phyloP scores from a whole-genome alignment of 1,140 invertebrate species.

The Diplogasteroides magnus region DNA sequence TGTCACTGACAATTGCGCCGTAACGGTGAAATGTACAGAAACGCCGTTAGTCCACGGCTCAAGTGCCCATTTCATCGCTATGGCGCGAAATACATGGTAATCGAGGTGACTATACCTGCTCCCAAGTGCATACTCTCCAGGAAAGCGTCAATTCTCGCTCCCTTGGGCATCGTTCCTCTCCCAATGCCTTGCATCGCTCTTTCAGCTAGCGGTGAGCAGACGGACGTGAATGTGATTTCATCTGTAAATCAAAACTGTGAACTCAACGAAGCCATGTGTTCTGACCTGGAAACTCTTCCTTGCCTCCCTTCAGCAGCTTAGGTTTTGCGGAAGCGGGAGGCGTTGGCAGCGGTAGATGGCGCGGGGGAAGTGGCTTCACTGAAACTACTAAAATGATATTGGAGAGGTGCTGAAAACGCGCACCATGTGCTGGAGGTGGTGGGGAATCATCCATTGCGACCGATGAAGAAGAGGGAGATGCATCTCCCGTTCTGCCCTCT shows the following conservation, averaged over 20 bases:
- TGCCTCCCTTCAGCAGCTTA: conserved; percentile 38
- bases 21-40: too few relatives aligned
- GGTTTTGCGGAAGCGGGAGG: conserved; percentile 44
- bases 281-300: not conserved
- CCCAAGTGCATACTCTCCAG: conserved; percentile 71
- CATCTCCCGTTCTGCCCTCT: too few relatives aligned
- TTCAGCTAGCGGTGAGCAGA: conserved; percentile 90
- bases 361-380: conserved; percentile 26
- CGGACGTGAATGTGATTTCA: too few relatives aligned
- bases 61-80: too few relatives aligned
- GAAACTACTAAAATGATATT: conserved; percentile 2
- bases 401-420: not conserved
- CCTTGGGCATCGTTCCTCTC: conserved; percentile 84
- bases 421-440: not conserved
- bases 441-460: too few relatives aligned
- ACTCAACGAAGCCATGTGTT: conserved; percentile 26
- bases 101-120: not conserved
- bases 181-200: conserved; percentile 79
- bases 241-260: conserved; percentile 75
- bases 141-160: conserved; percentile 86
- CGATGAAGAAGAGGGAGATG: not conserved
- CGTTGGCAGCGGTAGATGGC: conserved; percentile 29
- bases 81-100: not conserved
- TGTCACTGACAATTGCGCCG: too few relatives aligned
- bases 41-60: too few relatives aligned